Evolutionary conservation across 1,140 invertebrate species (phyloP), one percentile per base, ranked within the genome.

Genomic region (Thaumatotibia leucotreta): DNA sequence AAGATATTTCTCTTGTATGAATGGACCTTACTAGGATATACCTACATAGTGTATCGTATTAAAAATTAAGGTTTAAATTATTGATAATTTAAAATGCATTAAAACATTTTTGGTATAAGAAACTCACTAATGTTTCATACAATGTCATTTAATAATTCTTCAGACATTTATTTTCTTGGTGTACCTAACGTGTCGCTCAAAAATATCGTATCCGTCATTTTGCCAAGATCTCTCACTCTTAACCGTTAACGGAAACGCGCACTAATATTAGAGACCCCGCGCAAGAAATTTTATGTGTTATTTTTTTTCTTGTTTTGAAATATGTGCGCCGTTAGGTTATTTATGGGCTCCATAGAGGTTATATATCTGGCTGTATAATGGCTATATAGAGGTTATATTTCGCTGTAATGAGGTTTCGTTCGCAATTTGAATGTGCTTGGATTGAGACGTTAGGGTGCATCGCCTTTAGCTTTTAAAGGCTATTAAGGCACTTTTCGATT

Each of bases 281-380:
- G 78, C 76, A 83, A 88, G 81, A 88, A 88, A 82, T 90, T 91
- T 88, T 89, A 88, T 88, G 86, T 90, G 80, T 86, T 87, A 83
- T 86, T 86, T 88, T 86, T 79, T 88, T 84, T 81, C 76, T 91
- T 89, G 85, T 89, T 91, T 88, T 91, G 88, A 91, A 91, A 91
- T 91, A 91, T 91, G 88, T 82, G 76, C 84, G 80, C 86, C 84
- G 83, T 90, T 90, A 82, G 69, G 76, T 86, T 90, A 90, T 90
- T 90, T 90, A 90, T 89, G 76, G 81, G 73, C 83, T 82, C 86
- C 86, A 84, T 88, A 79, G 86, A 88, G 86, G 88, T 88, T 90
- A 87, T 87, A 85, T 88, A 86, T 86, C 83, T 29, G 68, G 77
- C 84, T 90, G 88, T 90, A 88, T 90, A 90, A 87, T 74, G 80